Percentiles rank a stretch among this genome's conserved stretches.
These are phyloP conservation scores for Yponomeuta cagnagella DNA, from an alignment of 2,888 invertebrate species.

Conservation along the genomic window DNA sequence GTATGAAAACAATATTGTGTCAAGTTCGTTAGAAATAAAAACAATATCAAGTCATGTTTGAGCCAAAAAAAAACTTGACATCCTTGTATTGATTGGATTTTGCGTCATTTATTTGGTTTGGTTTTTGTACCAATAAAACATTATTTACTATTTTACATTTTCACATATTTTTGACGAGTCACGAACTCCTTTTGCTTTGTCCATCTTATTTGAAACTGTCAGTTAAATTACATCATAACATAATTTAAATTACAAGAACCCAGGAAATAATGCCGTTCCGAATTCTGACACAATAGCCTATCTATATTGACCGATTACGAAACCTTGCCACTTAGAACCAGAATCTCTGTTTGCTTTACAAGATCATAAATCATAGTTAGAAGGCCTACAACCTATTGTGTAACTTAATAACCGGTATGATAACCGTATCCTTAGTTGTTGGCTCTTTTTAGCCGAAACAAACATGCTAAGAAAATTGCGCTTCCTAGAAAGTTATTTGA, in stretches of 20 bases:
- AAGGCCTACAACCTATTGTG: no score
- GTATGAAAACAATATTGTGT: not conserved
- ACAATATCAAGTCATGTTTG: not conserved
- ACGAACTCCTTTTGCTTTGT: not conserved
- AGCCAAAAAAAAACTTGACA: not conserved
- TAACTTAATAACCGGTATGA: no score
- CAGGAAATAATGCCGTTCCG: not conserved
- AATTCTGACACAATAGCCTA: not conserved
- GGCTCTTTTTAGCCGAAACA: no score
- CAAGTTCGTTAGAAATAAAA: not conserved
- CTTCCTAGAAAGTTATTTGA: no score
- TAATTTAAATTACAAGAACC: not conserved
- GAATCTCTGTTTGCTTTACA: not conserved
- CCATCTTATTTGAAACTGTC: no score
- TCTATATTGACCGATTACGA: not conserved
- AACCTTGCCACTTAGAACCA: not conserved
- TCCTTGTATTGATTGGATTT: not conserved
- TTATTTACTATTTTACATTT: no score
- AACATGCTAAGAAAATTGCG: no score
- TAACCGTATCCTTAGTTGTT: no score
- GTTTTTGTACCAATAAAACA: not conserved
- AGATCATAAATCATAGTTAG: not conserved
- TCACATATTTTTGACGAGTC: no score
- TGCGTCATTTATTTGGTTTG: not conserved
- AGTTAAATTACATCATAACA: not conserved